Evolutionary conservation across 2,888 invertebrate genomes (phyloP), one percentile per base, ranked within the genome.

Genomic region (Leptinotarsa rubiginosa): DNA sequence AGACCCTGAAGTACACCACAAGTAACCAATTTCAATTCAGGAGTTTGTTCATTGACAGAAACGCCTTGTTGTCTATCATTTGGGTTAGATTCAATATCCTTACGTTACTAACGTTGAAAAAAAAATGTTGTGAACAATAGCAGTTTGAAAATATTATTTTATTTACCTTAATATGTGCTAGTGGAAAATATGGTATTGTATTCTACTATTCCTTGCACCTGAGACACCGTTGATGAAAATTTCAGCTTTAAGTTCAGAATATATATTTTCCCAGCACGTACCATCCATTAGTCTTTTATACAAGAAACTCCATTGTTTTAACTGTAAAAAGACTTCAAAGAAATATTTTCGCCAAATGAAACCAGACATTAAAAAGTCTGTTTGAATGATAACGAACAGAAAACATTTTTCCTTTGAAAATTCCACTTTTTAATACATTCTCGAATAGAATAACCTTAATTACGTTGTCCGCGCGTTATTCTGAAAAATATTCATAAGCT

Each of bases 301-400:
- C 7, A 7, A 7, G n/a, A 15, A n/a, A 12, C 0, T 3, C 56
- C n/a, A n/a, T 56, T 56, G 56, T 15, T 31, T 31, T 31, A 62
- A 31, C 22, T 62, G 25, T 31, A 5, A n/a, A 62, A n/a, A 41
- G 41, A 15, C 62, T 25, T 62, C 62, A 62, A 62, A 62, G n/a
- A 41, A 62, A 62, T 62, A 18, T 62, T n/a, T 16, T n/a, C 41
- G 62, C 10, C 31, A 15, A n/a, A 62, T 62, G 16, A 62, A 62
- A 62, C 62, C n/a, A 15, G 62, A 62, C n/a, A 25, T 62, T n/a
- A 62, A n/a, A 62, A 62, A 62, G 25, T 62, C 62, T 31, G 62
- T 62, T 62, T 41, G 62, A 62, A 62, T 62, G 62, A 62, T 62
- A 62, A 62, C n/a, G 2, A 41, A 62, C 62, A 62, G n/a, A n/a